phyloP scores from a whole-genome alignment of 2,888 invertebrate genomes.

The Ommatoiulus sabulosus region DNA sequence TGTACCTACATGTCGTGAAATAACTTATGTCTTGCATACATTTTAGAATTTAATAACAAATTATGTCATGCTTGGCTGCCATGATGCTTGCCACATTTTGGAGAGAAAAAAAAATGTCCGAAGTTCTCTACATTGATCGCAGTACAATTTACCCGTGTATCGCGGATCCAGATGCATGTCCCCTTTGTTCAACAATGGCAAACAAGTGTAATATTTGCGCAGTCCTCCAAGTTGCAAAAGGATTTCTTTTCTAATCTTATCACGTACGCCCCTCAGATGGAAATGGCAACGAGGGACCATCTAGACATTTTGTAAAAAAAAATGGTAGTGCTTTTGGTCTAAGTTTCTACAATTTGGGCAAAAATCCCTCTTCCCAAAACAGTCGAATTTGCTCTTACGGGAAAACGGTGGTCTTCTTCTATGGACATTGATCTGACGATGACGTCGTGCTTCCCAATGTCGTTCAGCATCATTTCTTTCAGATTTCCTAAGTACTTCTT shows the following conservation, averaged over 20 bases:
- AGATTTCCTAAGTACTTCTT: not conserved
- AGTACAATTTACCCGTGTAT: not conserved
- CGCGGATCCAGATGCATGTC: not conserved
- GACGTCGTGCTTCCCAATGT: not conserved
- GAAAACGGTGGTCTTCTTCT: not conserved
- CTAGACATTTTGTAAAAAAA: not conserved
- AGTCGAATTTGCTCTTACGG: not conserved
- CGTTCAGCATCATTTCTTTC: not conserved
- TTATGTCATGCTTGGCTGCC: too few relatives aligned
- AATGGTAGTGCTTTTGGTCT: not conserved
- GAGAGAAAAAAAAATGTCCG: too few relatives aligned
- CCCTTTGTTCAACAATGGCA: not conserved
- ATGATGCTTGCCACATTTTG: too few relatives aligned
- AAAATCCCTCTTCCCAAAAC: not conserved
- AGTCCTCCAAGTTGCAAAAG: constrained; percentile 20
- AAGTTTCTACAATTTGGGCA: not conserved
- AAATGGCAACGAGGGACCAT: not conserved
- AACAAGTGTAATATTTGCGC: not conserved
- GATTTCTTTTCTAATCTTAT: not conserved
- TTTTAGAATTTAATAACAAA: too few relatives aligned
- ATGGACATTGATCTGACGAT: not conserved
- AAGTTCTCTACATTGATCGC: not conserved
- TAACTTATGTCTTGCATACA: too few relatives aligned
- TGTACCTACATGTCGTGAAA: too few relatives aligned
- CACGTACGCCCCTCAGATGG: not conserved